Conservation (phyloP, 2,113 vertebrate species). For the Cinclus cinclus region DNA sequence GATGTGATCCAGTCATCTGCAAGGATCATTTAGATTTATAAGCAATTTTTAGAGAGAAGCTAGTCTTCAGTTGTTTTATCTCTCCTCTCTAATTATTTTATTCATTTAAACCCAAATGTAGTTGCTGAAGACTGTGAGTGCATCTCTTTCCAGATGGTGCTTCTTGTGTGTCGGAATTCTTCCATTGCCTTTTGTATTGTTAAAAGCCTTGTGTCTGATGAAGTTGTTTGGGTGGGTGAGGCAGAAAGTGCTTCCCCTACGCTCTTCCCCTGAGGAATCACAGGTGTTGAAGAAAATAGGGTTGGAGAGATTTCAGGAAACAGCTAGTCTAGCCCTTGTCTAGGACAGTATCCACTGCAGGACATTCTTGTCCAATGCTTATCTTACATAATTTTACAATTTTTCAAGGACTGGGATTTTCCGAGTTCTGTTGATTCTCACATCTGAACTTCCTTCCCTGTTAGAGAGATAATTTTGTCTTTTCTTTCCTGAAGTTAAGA, state of each 20-base stretch:
- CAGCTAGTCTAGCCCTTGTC: not conserved
- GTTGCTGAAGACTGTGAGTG: not conserved
- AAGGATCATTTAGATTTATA: not conserved
- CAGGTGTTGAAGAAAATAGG: not conserved
- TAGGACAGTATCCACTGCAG: not conserved
- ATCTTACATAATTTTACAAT: not conserved
- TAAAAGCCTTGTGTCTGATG: not conserved
- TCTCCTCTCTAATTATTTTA: not conserved
- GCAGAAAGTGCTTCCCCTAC: not conserved
- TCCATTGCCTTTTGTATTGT: not conserved
- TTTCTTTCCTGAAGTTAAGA: not conserved
- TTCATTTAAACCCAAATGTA: not conserved
- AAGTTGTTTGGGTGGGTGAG: not conserved
- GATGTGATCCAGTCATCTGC: conserved; percentile 29
- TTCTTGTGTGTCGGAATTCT: not conserved
- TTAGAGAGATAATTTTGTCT: not conserved
- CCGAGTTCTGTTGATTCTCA: accelerated
- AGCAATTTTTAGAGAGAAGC: not conserved
- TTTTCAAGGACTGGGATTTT: not conserved
- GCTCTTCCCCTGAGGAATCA: not conserved
- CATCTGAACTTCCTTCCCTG: not conserved
- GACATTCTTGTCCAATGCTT: not conserved
- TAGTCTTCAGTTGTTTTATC: not conserved
- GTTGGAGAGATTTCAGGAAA: conserved; percentile 22
- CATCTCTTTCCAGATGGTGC: not conserved